A percentile compares a stretch with the other conserved stretches of the same genome.
These are phyloP conservation scores for Fringilla coelebs DNA, from an alignment of 2,797 vertebrate genomes.

Conservation along the genomic window DNA sequence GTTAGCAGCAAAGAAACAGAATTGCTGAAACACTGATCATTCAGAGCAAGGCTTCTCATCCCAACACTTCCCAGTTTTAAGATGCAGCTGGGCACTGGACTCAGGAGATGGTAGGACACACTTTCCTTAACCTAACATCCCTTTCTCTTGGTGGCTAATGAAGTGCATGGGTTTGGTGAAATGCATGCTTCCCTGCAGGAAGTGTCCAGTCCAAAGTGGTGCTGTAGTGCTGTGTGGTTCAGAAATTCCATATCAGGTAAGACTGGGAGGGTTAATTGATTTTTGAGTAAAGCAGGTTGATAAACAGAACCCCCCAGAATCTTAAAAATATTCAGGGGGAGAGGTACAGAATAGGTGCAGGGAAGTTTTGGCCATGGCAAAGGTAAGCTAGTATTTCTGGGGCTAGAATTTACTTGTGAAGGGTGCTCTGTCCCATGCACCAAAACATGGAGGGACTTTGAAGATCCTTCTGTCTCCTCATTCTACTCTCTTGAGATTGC, in stretches of 20 bases:
- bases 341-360: background rate
- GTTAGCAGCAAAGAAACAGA: background rate
- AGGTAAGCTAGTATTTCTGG: background rate
- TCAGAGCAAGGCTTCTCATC: conserved; percentile 21
- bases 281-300: background rate
- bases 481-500: background rate
- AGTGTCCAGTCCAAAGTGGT: background rate
- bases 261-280: background rate
- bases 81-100: background rate
- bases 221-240: background rate
- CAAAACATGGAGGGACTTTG: background rate
- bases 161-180: background rate
- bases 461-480: background rate
- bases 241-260: background rate
- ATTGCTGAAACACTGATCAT: conserved; percentile 12
- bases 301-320: background rate
- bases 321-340: background rate
- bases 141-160: background rate
- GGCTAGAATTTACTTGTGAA: background rate
- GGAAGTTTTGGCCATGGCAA: background rate
- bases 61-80: background rate
- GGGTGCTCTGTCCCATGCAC: background rate
- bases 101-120: conserved; percentile 16
- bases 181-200: background rate
- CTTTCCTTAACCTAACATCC: background rate